Conservation (phyloP, 2,113 vertebrate species). For the Gadus macrocephalus region DNA sequence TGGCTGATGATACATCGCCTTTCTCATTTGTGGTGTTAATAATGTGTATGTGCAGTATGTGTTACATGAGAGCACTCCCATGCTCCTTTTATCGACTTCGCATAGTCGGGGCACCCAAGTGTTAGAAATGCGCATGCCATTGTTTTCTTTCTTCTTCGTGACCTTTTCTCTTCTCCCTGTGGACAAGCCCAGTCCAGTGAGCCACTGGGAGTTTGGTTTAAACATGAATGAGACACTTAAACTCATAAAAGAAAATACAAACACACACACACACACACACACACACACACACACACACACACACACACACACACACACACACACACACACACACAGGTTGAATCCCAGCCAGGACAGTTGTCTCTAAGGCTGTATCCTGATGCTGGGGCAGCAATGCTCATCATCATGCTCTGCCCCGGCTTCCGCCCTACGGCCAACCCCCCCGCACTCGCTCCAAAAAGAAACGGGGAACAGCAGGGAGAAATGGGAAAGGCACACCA, state of each 20-base stretch:
- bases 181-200: not conserved
- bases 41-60: slow-evolving; percentile 20
- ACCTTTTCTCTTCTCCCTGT: not conserved
- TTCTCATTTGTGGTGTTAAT: slow-evolving; percentile 40
- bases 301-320: not conserved
- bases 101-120: slow-evolving; percentile 22
- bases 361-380: slow-evolving; percentile 38
- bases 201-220: too few relatives aligned
- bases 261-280: slow-evolving; percentile 23
- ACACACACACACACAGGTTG: slow-evolving; percentile 24
- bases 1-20: slow-evolving; percentile 19
- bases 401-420: slow-evolving; percentile 7
- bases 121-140: not conserved
- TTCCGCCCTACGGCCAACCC: not conserved
- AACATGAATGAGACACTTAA: too few relatives aligned
- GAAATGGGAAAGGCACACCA: not conserved
- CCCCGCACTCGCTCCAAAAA: too few relatives aligned
- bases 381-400: slow-evolving; percentile 28
- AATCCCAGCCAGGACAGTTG: slow-evolving; percentile 64
- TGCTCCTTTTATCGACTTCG: slow-evolving; percentile 23
- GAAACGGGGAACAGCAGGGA: not conserved
- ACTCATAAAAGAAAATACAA: not conserved
- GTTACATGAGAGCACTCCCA: slow-evolving; percentile 25
- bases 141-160: not conserved
- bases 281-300: slow-evolving; percentile 7